Percentiles rank a stretch among this genome's conserved stretches.
phyloP scores from a whole-genome alignment of 2,888 invertebrate genomes.

The Temnothorax unifasciatus region DNA sequence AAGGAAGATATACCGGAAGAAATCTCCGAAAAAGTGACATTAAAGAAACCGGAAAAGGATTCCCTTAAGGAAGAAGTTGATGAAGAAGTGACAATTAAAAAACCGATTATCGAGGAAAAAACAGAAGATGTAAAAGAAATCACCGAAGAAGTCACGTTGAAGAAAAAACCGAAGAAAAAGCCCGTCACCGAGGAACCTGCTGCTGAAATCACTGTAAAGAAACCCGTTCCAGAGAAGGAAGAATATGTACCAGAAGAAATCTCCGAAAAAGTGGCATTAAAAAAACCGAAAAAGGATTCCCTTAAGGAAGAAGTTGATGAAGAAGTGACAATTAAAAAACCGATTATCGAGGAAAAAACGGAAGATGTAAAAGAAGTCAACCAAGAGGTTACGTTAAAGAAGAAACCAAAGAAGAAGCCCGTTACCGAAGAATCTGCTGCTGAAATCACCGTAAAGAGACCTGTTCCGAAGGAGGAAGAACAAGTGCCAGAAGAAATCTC shows the following conservation, averaged over 20 bases:
- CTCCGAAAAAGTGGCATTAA: slow-evolving; percentile 74
- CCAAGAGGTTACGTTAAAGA: slow-evolving; percentile 76
- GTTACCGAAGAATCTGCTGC: slow-evolving; percentile 85
- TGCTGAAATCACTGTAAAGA: slow-evolving; percentile 85
- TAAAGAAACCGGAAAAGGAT: slow-evolving; percentile 77
- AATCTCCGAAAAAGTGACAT: slow-evolving; percentile 75
- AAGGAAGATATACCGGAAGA: slow-evolving; percentile 81
- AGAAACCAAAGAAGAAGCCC: slow-evolving; percentile 77
- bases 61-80: slow-evolving; percentile 76
- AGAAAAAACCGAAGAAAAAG: slow-evolving; percentile 78
- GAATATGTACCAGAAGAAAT: slow-evolving; percentile 79
- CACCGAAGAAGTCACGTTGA: slow-evolving; percentile 73
- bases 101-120: slow-evolving; percentile 67
- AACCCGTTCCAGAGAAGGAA: slow-evolving; percentile 73
- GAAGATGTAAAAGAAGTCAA: slow-evolving; percentile 78
- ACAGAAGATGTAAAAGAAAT: slow-evolving; percentile 78
- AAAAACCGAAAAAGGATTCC: slow-evolving; percentile 79
- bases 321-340: slow-evolving; percentile 71
- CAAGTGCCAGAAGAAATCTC: slow-evolving; percentile 79
- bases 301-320: slow-evolving; percentile 73
- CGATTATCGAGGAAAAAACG: slow-evolving; percentile 67
- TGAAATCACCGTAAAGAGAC: slow-evolving; percentile 84
- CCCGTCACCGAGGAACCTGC: slow-evolving; percentile 83
- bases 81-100: slow-evolving; percentile 70
- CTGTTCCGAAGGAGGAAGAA: slow-evolving; percentile 73